Base-by-base conservation (phyloP, 2,797 vertebrate species). In the Hydrocynus forskahlii region DNA sequence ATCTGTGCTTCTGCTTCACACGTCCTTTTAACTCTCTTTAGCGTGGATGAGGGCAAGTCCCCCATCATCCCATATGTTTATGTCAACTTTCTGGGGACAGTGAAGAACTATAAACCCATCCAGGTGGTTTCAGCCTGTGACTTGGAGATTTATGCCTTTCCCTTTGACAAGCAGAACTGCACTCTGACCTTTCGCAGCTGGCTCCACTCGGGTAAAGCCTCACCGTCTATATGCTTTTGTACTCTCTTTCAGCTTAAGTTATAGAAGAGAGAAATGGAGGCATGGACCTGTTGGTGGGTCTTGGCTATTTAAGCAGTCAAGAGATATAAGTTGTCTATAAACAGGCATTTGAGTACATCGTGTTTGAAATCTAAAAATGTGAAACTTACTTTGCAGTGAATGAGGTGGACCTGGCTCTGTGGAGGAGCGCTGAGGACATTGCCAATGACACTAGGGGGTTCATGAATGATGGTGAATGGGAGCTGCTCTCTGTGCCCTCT, bases 131-230 rank as follows among this genome's bases (percentile, higher is more conserved):
- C 96, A 25, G 93, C 95, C 16, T 96, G 96, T 83, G 91, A 87
- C 78, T 87, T 97, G 86, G 94, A 96, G 89, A 93, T 95, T 77
- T 96, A 95, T 0, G 92, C 95, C 62, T 97, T 97, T 67, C 96
- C 96, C 0, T 97, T 97, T 59, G 96, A 97, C 88, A 92, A 92
- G 90, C 96, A 97, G 91, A 97, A 96, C 87, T 96, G 96, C 94
- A 95, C 94, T 85, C 91, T 97, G 43, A 96, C 96, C 79, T 97
- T 96, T 89, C 94, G 90, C 75, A 96, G 95, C 86, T 94, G 95
- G 93, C 92, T 96, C 38, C 95, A 97, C 86, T 95, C 96, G 91
- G 95, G 96, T 97, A 84, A 74, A 86, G 75, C 29, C 68, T 43
- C 21, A 45, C 43, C 6, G 52, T 73, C 29, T 23, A 16, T 10